Evolutionary conservation across 1,140 invertebrate genomes (phyloP).

Genomic region (Listronotus bonariensis): DNA sequence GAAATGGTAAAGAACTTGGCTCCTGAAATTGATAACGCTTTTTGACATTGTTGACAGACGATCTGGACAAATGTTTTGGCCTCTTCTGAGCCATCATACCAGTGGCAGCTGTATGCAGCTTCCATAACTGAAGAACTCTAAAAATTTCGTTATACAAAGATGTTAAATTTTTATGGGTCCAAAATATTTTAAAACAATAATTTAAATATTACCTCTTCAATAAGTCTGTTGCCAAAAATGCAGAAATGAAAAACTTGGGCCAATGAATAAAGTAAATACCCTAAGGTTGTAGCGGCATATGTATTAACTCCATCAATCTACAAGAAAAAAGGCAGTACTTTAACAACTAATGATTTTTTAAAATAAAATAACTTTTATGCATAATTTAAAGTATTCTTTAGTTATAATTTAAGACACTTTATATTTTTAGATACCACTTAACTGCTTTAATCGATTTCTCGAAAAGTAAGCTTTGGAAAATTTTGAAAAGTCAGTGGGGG

Average conservation of each 20-base stretch:
- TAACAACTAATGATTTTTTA: no score
- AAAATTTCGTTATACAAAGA: slow-evolving; percentile 3
- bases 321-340: no score
- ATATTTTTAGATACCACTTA: no score
- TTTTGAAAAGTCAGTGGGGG: no score
- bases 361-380: no score
- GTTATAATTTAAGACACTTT: no score
- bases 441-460: no score
- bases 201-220: slow-evolving; percentile 72
- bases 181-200: no score
- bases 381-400: no score
- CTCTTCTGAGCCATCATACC: slow-evolving; percentile 86
- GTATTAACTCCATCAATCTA: slow-evolving; percentile 74
- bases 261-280: slow-evolving; percentile 77
- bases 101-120: slow-evolving; percentile 84
- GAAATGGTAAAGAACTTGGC: no score
- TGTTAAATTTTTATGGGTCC: no score
- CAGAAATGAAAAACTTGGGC: slow-evolving; percentile 85
- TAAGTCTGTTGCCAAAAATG: slow-evolving; percentile 81
- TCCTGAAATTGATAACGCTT: slow-evolving; percentile 82
- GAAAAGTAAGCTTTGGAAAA: no score
- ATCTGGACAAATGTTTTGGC: slow-evolving; percentile 88
- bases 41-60: slow-evolving; percentile 88
- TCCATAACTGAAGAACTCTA: slow-evolving; percentile 88
- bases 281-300: slow-evolving; percentile 75